Conservation (phyloP, 2,113 vertebrate genomes). For the Pterocles burchelli region DNA sequence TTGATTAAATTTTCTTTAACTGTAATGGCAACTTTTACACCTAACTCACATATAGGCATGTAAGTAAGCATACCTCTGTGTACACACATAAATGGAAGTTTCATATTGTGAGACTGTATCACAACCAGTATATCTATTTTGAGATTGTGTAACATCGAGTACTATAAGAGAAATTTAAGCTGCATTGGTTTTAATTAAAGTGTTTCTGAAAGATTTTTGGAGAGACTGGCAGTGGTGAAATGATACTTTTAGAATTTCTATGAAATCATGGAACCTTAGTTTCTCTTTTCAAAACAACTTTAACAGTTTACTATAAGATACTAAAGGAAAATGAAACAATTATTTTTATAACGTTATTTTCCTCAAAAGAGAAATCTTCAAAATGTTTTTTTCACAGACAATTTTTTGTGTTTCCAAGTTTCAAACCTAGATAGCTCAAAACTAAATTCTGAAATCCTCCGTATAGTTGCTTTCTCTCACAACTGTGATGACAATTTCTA, state of each 20-base stretch:
- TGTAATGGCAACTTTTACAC: neutral
- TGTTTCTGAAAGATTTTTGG: neutral
- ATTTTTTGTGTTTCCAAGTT: neutral
- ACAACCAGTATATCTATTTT: neutral
- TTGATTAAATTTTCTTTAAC: neutral
- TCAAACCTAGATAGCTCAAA: neutral
- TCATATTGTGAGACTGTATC: neutral
- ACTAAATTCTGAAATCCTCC: neutral
- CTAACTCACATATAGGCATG: neutral
- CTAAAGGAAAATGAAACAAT: neutral
- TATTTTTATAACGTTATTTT: neutral
- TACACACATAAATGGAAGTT: neutral
- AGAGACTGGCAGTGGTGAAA: neutral
- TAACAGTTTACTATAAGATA: neutral
- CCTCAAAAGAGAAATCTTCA: neutral
- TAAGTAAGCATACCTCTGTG: rapidly evolving
- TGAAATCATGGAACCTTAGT: neutral
- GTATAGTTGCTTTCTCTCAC: neutral
- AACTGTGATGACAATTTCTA: neutral
- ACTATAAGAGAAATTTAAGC: neutral
- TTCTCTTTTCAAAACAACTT: neutral
- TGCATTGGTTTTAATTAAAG: neutral
- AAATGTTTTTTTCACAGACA: neutral
- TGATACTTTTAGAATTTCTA: neutral
- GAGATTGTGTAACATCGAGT: neutral